Percentiles rank a stretch among this genome's conserved stretches.
These are phyloP conservation scores for Anthrax anthrax DNA, from an alignment of 2,888 invertebrate genomes.

Conservation along the genomic window DNA sequence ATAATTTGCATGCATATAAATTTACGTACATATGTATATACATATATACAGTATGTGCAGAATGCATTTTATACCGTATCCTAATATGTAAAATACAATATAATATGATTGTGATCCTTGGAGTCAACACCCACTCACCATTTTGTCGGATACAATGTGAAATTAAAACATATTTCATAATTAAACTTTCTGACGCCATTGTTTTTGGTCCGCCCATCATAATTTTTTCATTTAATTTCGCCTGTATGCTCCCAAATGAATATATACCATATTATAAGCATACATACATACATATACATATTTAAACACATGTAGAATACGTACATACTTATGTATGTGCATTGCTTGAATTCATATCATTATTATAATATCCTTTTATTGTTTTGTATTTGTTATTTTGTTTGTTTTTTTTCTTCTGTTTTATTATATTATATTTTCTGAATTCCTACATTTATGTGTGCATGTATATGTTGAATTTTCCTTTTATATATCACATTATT, in stretches of 20 bases:
- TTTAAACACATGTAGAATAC: not conserved
- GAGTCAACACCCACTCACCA: slow-evolving; percentile 1
- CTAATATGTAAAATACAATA: not conserved
- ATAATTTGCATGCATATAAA: not conserved
- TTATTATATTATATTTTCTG: not conserved
- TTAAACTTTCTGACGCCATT: slow-evolving; percentile 20
- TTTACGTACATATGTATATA: not conserved
- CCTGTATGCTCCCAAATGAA: slow-evolving; percentile 11
- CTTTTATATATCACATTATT: not conserved
- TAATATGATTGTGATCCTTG: not conserved
- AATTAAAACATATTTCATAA: slow-evolving; percentile 21
- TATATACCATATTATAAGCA: too few relatives aligned
- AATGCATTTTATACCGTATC: not conserved
- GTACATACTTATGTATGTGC: too few relatives aligned
- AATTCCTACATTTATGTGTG: not conserved
- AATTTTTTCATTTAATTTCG: slow-evolving; percentile 14
- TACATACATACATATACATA: not conserved
- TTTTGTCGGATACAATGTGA: slow-evolving; percentile 13
- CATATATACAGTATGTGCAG: not conserved
- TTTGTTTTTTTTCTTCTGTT: not conserved
- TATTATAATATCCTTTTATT: slow-evolving; percentile 3
- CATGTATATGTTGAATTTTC: not conserved
- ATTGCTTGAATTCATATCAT: slow-evolving; percentile 10
- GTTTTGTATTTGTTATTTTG: not conserved
- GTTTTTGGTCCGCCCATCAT: slow-evolving; percentile 14